These are phyloP conservation scores for Ctenoplectra terminalis DNA, from an alignment of 1,140 invertebrate genomes.

Conservation along the genomic window DNA sequence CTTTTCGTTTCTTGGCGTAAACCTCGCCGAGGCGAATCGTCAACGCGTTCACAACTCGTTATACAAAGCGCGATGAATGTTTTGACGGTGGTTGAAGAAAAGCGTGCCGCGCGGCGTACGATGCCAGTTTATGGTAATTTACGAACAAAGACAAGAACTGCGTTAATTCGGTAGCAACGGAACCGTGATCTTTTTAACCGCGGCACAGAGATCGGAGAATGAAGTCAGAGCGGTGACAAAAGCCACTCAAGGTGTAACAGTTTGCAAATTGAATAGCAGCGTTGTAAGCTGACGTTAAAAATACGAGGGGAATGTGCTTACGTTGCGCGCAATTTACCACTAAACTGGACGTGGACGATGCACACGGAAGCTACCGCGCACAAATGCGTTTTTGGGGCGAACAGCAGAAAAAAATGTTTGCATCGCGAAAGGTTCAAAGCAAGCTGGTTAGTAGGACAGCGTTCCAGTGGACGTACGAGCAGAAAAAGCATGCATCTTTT, in stretches of 20 bases:
- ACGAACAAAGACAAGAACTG: background rate
- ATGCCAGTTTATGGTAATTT: background rate
- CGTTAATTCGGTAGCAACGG: background rate
- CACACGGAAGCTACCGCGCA: background rate
- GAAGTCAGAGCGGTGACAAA: background rate
- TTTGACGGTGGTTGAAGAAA: background rate
- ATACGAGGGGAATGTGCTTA: background rate
- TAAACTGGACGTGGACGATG: background rate
- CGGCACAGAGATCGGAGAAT: background rate
- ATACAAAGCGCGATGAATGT: background rate
- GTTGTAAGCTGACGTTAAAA: background rate
- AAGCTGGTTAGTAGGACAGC: too few species aligned
- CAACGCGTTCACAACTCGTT: too few species aligned
- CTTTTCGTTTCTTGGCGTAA: slow-evolving; percentile 27
- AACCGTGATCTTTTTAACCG: background rate
- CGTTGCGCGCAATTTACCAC: background rate
- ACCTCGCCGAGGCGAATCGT: background rate
- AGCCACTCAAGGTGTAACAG: background rate
- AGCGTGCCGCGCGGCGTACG: background rate
- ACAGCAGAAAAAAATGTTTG: background rate
- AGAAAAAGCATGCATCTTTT: too few species aligned
- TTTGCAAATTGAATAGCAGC: background rate
- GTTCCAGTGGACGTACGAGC: too few species aligned
- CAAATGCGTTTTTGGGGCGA: background rate
- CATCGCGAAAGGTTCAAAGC: background rate